A percentile compares a stretch with the other conserved stretches of the same genome.
Conservation (phyloP, 2,888 invertebrate genomes). For the Ochropacha duplaris region DNA sequence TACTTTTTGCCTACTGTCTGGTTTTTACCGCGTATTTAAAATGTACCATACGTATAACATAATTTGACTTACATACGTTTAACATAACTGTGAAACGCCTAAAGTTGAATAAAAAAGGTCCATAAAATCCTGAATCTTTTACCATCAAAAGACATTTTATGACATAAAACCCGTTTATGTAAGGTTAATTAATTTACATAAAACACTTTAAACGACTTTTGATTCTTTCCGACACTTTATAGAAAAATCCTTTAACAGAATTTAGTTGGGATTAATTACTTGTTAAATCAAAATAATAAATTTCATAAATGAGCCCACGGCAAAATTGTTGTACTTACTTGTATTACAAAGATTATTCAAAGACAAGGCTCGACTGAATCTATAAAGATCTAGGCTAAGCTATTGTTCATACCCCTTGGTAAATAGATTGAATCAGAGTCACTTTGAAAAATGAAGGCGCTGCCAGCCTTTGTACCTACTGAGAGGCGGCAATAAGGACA, state of each 20-base stretch:
- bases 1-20: no score
- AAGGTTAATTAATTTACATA: background rate
- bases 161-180: background rate
- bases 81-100: background rate
- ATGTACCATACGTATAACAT: background rate
- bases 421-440: slow-evolving; percentile 62
- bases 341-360: slow-evolving; percentile 1
- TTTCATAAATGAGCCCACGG: background rate
- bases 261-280: background rate
- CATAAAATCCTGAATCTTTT: background rate
- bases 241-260: background rate
- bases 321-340: background rate
- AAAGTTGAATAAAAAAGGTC: background rate
- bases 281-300: background rate
- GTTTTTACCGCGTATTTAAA: no score
- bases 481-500: slow-evolving; percentile 20
- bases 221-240: background rate
- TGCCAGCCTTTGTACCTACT: slow-evolving; percentile 38
- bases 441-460: slow-evolving; percentile 63
- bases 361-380: background rate
- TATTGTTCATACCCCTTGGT: slow-evolving; percentile 34
- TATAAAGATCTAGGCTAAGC: slow-evolving; percentile 19
- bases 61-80: background rate
- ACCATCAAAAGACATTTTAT: background rate
- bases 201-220: background rate